phyloP scores from a whole-genome alignment of 2,113 vertebrate species.

The Silurus asotus region DNA sequence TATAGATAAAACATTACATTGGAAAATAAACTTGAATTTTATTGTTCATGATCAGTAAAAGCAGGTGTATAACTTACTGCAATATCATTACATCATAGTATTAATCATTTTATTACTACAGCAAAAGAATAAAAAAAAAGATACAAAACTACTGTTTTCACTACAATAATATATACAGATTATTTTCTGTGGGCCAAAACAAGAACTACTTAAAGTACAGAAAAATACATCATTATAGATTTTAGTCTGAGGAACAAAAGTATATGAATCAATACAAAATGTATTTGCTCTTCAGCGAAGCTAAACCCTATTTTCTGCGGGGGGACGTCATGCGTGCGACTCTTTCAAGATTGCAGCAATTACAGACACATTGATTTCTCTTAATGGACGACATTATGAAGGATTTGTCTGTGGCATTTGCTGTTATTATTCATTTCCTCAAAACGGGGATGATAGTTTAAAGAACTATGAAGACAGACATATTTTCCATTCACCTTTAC shows the following conservation, averaged over 20 bases:
- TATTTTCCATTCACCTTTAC: slow-evolving; percentile 6
- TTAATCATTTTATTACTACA: not conserved
- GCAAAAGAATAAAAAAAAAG: not conserved
- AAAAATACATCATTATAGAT: slow-evolving; percentile 77
- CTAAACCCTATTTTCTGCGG: slow-evolving; percentile 64
- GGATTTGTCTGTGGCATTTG: slow-evolving; percentile 61
- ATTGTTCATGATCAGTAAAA: not conserved
- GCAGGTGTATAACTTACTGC: not conserved
- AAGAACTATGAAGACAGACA: not conserved
- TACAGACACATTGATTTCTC: slow-evolving; percentile 60
- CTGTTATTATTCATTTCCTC: slow-evolving; percentile 43
- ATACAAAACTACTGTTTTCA: slow-evolving; percentile 7
- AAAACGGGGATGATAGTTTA: slow-evolving; percentile 36
- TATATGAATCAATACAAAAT: slow-evolving; percentile 73
- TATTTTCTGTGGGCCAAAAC: slow-evolving; percentile 53
- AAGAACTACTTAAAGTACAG: slow-evolving; percentile 41
- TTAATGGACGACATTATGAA: slow-evolving; percentile 59
- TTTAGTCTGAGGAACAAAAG: slow-evolving; percentile 67
- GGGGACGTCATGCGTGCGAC: slow-evolving; percentile 64
- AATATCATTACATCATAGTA: not conserved
- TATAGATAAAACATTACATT: not conserved
- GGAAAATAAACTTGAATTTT: too few relatives aligned
- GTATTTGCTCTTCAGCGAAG: slow-evolving; percentile 62
- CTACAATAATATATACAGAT: slow-evolving; percentile 37
- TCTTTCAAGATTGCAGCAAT: slow-evolving; percentile 71